Evolutionary conservation across 2,797 vertebrate species (phyloP), one percentile per base, ranked within the genome.

Genomic region (Dendrocincla tyrannina): DNA sequence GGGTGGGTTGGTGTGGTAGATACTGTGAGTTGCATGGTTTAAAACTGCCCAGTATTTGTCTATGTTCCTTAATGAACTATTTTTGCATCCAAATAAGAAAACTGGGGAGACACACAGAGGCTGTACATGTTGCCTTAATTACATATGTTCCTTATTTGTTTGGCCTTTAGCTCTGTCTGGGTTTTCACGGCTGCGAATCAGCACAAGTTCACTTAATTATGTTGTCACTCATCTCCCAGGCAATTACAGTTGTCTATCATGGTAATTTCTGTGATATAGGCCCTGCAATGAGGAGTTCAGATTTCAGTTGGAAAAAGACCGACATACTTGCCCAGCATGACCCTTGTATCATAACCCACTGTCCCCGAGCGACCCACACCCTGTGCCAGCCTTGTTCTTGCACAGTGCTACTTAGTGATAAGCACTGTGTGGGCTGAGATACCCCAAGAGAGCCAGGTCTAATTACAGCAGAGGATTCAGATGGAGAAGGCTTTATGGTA

Each of bases 101-200:
- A 58, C 23, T 89, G 63, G 41, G 35, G 35, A 93, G 72, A 85
- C 77, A 62, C 63, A 81, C n/a, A 64, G 85, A 72, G 46, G 11
- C 62, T 9, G 0, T 75, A 10, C n/a, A 46, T 52, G 16, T 80
- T 85, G 42, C 46, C n/a, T 83, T 85, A 93, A 91, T 82, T 93
- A 67, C 6, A 4, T 44, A 64, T 69, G 47, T 75, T 78, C 37
- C 20, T 91, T 18, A 35, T 88, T 89, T 75, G 47, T 88, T 95
- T 94, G 74, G 67, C 89, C 59, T 92, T 86, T 35, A 91, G 63
- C 58, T 93, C 79, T 82, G 73, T 84, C 59, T 91, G 44, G 63
- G 60, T 73, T 93, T 88, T 80, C 92, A 83, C 88, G 86, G 68
- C 82, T 85, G 52, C 17, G 73, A 73, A 90, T 95, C 63, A 81